Evolutionary conservation across 2,113 vertebrate species (phyloP).

Genomic region (Cephalopholis sonnerati): DNA sequence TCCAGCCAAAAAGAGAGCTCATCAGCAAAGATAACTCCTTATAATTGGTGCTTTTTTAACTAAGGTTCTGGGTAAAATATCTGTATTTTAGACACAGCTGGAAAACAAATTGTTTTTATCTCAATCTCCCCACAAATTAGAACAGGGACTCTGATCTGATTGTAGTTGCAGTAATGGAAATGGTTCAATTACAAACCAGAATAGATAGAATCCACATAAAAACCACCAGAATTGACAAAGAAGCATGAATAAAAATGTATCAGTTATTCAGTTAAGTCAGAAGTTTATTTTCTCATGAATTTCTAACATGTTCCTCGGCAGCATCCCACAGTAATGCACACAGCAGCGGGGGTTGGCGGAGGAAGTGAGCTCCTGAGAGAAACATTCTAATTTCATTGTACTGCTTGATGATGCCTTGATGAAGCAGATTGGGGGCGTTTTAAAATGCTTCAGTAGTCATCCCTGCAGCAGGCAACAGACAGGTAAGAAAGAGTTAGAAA

Average conservation of each 20-base stretch:
- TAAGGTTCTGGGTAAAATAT: neutral
- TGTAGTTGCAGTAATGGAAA: neutral
- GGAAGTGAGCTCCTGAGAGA: slow-evolving; percentile 11
- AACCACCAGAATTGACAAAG: neutral
- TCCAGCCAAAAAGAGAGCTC: too few relatives aligned
- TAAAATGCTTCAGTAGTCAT: neutral
- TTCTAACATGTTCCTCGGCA: neutral
- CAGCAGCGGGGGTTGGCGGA: slow-evolving; percentile 8
- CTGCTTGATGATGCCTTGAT: slow-evolving; percentile 17
- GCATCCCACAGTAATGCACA: neutral
- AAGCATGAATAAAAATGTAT: slow-evolving; percentile 6
- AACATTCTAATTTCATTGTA: slow-evolving; percentile 37
- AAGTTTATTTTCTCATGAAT: slow-evolving; percentile 48
- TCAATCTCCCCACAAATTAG: neutral
- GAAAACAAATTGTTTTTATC: neutral
- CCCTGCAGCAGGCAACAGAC: slow-evolving; percentile 6
- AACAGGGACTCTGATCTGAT: neutral
- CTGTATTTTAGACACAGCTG: neutral
- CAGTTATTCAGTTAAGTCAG: slow-evolving; percentile 16
- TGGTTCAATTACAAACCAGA: neutral
- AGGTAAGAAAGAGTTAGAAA: neutral
- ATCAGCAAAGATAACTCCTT: too few relatives aligned
- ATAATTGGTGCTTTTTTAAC: too few relatives aligned
- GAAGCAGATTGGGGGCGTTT: slow-evolving; percentile 27
- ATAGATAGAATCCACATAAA: neutral